Evolutionary conservation across 2,113 vertebrate species (phyloP).

Genomic region (Isurus oxyrinchus): DNA sequence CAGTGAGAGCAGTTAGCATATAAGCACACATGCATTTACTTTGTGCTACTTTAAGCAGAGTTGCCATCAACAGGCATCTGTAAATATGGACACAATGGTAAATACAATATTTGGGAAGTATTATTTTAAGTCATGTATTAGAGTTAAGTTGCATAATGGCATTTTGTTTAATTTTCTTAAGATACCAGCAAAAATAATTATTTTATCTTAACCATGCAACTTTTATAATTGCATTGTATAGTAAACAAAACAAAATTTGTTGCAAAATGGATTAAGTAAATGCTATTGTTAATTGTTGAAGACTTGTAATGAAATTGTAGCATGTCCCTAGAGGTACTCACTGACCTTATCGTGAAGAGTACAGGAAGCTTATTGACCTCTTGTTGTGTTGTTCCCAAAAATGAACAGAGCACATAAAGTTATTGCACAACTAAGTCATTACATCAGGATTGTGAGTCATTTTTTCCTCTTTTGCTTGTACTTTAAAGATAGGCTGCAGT

Average conservation of each 20-base stretch:
- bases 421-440: slow-evolving; percentile 13
- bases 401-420: background rate
- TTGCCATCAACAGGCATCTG: background rate
- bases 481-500: background rate
- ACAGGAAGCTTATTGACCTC: slow-evolving; percentile 23
- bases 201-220: background rate
- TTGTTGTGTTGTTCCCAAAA: background rate
- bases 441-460: slow-evolving; percentile 20
- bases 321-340: background rate
- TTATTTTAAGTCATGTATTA: background rate
- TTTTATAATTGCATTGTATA: background rate
- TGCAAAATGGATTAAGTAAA: background rate
- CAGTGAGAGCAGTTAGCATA: background rate
- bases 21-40: background rate
- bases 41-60: background rate
- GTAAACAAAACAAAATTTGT: background rate
- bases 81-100: background rate
- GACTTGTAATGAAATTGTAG: background rate
- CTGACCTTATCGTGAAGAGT: background rate
- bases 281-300: background rate
- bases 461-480: background rate
- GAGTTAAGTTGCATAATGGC: background rate
- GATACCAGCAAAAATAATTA: background rate
- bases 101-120: background rate
- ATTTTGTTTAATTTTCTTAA: background rate